Conservation (phyloP, 2,888 invertebrate genomes). For the Proisotoma minuta region DNA sequence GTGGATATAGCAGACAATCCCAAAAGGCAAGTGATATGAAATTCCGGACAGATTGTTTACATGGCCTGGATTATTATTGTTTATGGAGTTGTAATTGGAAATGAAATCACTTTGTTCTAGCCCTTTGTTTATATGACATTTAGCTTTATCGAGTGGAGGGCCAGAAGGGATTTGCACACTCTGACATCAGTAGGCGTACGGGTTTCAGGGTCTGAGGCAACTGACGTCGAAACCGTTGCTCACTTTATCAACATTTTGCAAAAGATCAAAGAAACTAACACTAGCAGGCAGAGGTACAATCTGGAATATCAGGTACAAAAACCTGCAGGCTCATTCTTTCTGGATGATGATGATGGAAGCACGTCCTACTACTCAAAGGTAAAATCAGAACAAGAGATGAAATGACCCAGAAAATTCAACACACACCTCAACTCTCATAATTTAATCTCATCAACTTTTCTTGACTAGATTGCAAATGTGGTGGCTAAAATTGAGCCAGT, state of each 20-base stretch:
- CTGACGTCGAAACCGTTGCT: constrained; percentile 62
- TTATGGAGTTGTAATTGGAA: background rate
- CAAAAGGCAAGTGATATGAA: constrained; percentile 21
- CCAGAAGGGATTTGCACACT: constrained; percentile 59
- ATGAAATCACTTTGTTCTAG: background rate
- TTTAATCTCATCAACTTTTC: background rate
- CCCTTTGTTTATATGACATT: no score
- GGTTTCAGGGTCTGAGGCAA: constrained; percentile 73
- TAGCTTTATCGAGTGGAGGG: constrained; percentile 67
- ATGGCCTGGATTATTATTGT: no score
- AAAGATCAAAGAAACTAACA: constrained; percentile 26
- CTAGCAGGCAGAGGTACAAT: background rate
- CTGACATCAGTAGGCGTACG: constrained; percentile 65
- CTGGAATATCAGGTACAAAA: constrained; percentile 61
- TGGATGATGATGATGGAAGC: constrained; percentile 72
- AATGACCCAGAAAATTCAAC: background rate
- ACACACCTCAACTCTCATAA: background rate
- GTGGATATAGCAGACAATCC: constrained; percentile 27
- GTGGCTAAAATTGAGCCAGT: constrained; percentile 39
- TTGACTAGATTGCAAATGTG: constrained; percentile 38
- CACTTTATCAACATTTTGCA: constrained; percentile 47
- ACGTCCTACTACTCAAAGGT: constrained; percentile 67
- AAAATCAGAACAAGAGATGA: constrained; percentile 4
- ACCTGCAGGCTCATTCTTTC: constrained; percentile 69
- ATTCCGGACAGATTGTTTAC: no score